Evolutionary conservation across 1,140 invertebrate species (phyloP).

Genomic region (Odontomachus brunneus): DNA sequence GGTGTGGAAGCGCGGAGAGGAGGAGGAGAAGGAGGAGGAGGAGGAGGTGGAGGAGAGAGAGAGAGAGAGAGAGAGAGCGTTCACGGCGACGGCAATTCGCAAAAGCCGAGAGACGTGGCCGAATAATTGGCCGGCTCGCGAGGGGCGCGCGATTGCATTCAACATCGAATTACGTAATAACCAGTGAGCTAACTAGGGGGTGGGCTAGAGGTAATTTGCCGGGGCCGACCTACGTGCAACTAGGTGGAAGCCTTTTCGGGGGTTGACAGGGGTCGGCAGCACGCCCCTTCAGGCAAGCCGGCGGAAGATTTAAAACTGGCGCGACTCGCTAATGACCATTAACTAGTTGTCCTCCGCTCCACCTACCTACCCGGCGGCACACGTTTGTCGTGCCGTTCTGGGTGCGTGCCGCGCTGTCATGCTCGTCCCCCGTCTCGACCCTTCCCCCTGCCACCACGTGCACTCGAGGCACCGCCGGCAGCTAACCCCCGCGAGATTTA

Average conservation of each 20-base stretch:
- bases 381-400: constrained; percentile 67
- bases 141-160: constrained; percentile 65
- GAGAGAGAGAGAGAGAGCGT: no score
- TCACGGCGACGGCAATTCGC: constrained; percentile 49
- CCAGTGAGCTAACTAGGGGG: constrained; percentile 58
- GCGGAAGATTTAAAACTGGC: constrained; percentile 80
- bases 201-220: constrained; percentile 68
- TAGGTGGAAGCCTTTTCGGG: constrained; percentile 70
- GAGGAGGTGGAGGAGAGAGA: no score
- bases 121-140: constrained; percentile 68
- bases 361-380: constrained; percentile 64
- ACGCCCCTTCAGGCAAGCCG: constrained; percentile 64
- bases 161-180: constrained; percentile 74
- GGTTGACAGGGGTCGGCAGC: constrained; percentile 71
- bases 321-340: constrained; percentile 81
- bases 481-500: constrained; percentile 80
- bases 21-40: not conserved
- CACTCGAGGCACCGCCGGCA: constrained; percentile 55
- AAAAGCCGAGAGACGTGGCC: constrained; percentile 33
- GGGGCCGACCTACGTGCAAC: constrained; percentile 62
- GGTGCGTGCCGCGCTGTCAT: constrained; percentile 69
- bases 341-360: constrained; percentile 76
- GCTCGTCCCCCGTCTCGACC: constrained; percentile 38
- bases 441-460: constrained; percentile 54
- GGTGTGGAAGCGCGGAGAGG: not conserved